Base-by-base conservation (phyloP, 2,888 invertebrate species). In the Erynnis tages region DNA sequence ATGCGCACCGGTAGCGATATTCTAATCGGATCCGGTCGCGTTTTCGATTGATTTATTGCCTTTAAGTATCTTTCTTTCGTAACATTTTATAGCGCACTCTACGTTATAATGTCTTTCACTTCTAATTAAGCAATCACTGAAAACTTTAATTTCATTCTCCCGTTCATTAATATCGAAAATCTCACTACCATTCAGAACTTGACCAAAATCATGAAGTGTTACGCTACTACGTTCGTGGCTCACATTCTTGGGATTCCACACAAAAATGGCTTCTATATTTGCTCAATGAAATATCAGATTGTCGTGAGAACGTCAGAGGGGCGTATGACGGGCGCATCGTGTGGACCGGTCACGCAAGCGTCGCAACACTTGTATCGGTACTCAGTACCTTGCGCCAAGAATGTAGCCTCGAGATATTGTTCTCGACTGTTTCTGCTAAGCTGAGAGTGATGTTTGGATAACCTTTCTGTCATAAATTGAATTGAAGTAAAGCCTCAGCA, bases 271-370 rank as follows among this genome's bases (percentile, higher is more conserved):
- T 83, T 85, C 77, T 82, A 83, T 84, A 79, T 83, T 82, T 83
- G 84, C 75, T 82, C 77, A 80, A 76, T 79, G 84, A 85, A 88
- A 86, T 82, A 85, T 85, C 86, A 88, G 79, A 88, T 82, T 79
- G 80, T 85, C 83, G 84, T 85, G 84, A 82, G 84, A 86, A 83
- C 71, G 67, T 73, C 73, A 66, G 67, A 62, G 65, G 69, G 66
- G 68, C 69, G 71, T 76, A 69, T 73, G 73, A 73, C 75, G 50
- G 55, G 50, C 54, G 73, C 75, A 65, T 79, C 80, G 82, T 81
- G 43, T 50, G 69, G 74, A 66, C 77, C 68, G 76, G 86, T 84
- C 85, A 84, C 85, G 86, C 82, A 76, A 75, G 71, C 67, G 61
- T 76, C 44, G 52, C 52, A 35, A 50, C 77, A 77, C 81, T 79